These are phyloP conservation scores for Crocidura indochinensis DNA, from an alignment of 2,797 vertebrate species.

Conservation along the genomic window DNA sequence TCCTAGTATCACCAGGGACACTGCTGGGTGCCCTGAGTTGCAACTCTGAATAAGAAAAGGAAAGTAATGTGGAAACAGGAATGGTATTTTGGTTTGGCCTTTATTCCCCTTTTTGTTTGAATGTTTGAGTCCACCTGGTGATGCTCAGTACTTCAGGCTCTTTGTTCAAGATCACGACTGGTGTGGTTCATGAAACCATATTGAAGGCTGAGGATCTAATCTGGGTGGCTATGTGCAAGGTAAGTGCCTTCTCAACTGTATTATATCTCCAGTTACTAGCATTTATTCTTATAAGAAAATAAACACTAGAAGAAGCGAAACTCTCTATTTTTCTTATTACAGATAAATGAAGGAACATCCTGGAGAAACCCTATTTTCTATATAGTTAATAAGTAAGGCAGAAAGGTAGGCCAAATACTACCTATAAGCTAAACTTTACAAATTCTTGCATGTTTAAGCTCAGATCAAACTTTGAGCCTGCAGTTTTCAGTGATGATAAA, in stretches of 20 bases:
- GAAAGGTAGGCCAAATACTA: not conserved
- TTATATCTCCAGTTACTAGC: not conserved
- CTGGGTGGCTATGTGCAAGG: too few species aligned
- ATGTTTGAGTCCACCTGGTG: too few species aligned
- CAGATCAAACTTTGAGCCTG: not conserved
- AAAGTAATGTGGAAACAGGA: not conserved
- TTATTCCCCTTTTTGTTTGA: too few species aligned
- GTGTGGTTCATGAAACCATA: too few species aligned
- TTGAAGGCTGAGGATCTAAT: too few species aligned
- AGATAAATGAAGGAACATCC: not conserved
- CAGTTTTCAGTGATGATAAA: not conserved
- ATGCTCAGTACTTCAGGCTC: too few species aligned
- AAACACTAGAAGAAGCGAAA: not conserved
- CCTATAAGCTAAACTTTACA: not conserved
- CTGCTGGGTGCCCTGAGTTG: too few species aligned
- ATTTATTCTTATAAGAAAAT: slow-evolving; percentile 35
- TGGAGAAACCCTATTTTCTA: not conserved
- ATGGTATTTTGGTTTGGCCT: not conserved
- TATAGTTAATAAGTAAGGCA: not conserved
- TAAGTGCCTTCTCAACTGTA: too few species aligned
- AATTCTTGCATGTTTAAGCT: not conserved
- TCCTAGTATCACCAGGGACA: too few species aligned
- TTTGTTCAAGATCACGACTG: too few species aligned
- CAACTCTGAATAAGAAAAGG: not conserved
- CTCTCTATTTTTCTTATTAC: slow-evolving; percentile 6